Base-by-base conservation (phyloP, 2,888 invertebrate species). In the Nasonovia ribisnigri region DNA sequence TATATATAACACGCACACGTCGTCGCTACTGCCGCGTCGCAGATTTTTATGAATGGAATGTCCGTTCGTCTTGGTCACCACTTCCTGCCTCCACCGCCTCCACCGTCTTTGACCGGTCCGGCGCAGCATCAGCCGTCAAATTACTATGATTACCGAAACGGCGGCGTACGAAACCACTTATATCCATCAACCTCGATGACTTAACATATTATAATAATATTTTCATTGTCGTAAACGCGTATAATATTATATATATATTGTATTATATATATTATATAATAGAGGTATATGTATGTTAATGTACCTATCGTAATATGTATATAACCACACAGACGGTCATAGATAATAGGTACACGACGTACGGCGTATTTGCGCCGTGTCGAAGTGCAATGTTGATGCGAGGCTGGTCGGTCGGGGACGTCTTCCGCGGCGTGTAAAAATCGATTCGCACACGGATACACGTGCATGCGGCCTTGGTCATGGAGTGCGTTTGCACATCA, bases 11-110 rank as follows among this genome's bases (percentile, higher is more conserved):
- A n/a, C n/a, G 26, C 77, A 26, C 60, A 43, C 43, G 29, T 42
- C 29, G 46, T 29, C 24, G 10, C 43, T 13, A 46, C n/a, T 57
- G 26, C 48, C 20, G 16, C n/a, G 36, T 43, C 8, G 43, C 43
- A 87, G 90, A 89, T 86, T 92, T 77, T 93, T 93, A 93, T 93
- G 93, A 93, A 93, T 93, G 93, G 93, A 93, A 93, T 93, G 93
- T 57, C 36, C 57, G 84, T 84, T 57, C 87, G 48, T 92, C 48
- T 87, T 67, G n/a, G 54, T 91, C 84, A 54, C 84, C 57, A 84
- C 84, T 43, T 92, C 77, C 92, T n/a, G 51, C 92, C 42, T 42
- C 43, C 67, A 42, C 77, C 29, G 57, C 43, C 67, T 42, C 77
- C 29, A n/a, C 46, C 36, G 54, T 57, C 88, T 77, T 92, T 92